Conservation (phyloP, 2,888 invertebrate species). For the Scaptomyza parva region DNA sequence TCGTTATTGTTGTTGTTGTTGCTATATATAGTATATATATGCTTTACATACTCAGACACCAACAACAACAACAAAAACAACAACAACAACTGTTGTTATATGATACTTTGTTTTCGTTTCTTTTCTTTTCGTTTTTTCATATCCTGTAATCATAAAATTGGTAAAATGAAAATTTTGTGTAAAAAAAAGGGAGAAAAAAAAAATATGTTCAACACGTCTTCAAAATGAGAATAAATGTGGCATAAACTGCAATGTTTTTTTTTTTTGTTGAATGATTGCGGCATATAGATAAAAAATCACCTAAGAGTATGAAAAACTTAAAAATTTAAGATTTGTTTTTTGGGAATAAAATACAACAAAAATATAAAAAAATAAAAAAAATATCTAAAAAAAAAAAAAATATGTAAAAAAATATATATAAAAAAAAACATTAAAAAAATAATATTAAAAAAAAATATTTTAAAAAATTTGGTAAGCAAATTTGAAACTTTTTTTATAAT, state of each 20-base stretch:
- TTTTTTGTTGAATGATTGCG: neutral
- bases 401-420: too few species aligned
- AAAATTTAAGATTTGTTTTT: too few species aligned
- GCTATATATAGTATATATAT: neutral
- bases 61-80: neutral
- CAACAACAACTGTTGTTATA: conserved; percentile 1
- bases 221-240: neutral
- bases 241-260: neutral
- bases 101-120: neutral
- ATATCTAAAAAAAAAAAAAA: too few species aligned
- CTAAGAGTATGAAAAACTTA: neutral
- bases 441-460: too few species aligned
- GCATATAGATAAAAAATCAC: neutral
- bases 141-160: conserved; percentile 13
- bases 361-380: too few species aligned
- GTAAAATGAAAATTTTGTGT: neutral
- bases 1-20: conserved; percentile 38
- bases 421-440: too few species aligned
- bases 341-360: too few species aligned
- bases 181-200: neutral
- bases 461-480: too few species aligned
- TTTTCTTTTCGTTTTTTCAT: neutral
- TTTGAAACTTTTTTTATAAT: too few species aligned
- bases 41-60: conserved; percentile 1
- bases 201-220: neutral